These are phyloP conservation scores for Xiphias gladius DNA, from an alignment of 2,113 vertebrate genomes.

Conservation along the genomic window DNA sequence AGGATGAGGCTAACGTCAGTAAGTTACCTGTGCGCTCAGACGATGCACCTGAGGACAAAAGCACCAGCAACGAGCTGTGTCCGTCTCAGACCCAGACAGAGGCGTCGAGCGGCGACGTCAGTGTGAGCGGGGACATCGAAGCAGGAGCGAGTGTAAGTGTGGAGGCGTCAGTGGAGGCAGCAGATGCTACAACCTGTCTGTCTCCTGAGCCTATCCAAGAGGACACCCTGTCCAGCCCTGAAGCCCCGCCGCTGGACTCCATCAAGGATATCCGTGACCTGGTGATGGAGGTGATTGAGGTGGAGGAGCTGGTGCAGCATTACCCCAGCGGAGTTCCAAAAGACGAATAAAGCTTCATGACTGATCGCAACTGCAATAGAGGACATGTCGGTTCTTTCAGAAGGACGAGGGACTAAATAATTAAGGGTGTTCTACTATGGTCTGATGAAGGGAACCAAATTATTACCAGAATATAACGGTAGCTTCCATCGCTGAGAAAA, in stretches of 20 bases:
- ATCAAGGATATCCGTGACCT: conserved; percentile 80
- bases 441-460: not conserved
- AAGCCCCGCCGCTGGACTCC: conserved; percentile 56
- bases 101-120: not conserved
- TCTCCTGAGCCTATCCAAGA: not conserved
- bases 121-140: not conserved
- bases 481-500: not conserved
- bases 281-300: conserved; percentile 78
- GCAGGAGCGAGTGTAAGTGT: not conserved
- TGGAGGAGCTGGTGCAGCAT: conserved; percentile 71
- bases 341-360: conserved; percentile 36
- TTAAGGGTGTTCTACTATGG: too few relatives aligned
- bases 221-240: not conserved
- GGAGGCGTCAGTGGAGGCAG: not conserved
- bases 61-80: not conserved
- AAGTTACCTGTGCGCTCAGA: conserved; percentile 26
- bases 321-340: conserved; percentile 30
- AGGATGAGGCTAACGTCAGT: not conserved
- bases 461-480: not conserved
- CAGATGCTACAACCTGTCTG: not conserved
- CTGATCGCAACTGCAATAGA: not conserved
- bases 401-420: not conserved
- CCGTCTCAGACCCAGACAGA: not conserved
- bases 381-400: not conserved
- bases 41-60: not conserved